These are phyloP conservation scores for Drosophila orena DNA, from an alignment of 1,140 invertebrate species.

Conservation along the genomic window DNA sequence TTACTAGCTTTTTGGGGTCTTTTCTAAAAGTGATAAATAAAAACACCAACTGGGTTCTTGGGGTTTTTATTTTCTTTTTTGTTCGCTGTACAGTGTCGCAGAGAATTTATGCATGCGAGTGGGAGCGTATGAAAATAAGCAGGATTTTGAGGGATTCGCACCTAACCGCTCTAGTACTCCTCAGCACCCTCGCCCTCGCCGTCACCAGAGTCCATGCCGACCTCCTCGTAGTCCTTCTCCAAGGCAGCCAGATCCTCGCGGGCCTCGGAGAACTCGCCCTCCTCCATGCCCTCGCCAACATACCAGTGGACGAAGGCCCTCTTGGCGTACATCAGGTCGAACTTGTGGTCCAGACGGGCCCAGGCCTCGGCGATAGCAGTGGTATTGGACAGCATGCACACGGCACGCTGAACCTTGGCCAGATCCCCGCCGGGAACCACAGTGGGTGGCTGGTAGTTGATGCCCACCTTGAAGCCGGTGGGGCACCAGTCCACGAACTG, in stretches of 20 bases:
- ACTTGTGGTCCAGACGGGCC: slow-evolving; percentile 10
- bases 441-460: slow-evolving; percentile 8
- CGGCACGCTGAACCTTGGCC: slow-evolving; percentile 11
- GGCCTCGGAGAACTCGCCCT: slow-evolving; percentile 7
- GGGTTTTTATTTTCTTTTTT: slow-evolving; percentile 3
- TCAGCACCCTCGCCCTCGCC: slow-evolving; percentile 10
- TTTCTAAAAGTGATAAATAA: background rate
- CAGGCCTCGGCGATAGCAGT: slow-evolving; percentile 7
- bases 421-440: slow-evolving; percentile 6
- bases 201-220: slow-evolving; percentile 9
- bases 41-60: slow-evolving; percentile 1
- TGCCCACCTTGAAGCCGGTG: slow-evolving; percentile 11
- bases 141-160: background rate
- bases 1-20: too few species aligned
- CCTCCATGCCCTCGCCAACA: slow-evolving; percentile 10
- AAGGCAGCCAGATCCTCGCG: slow-evolving; percentile 6
- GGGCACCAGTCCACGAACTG: slow-evolving; percentile 13
- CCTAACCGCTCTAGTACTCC: slow-evolving; percentile 7
- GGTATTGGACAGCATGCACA: slow-evolving; percentile 9
- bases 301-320: slow-evolving; percentile 7
- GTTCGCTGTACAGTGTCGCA: slow-evolving; percentile 8
- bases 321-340: slow-evolving; percentile 10
- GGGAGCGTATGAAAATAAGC: slow-evolving; percentile 7
- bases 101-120: background rate
- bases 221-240: slow-evolving; percentile 13